phyloP scores from a whole-genome alignment of 1,140 invertebrate genomes.

The Dryas iulia region DNA sequence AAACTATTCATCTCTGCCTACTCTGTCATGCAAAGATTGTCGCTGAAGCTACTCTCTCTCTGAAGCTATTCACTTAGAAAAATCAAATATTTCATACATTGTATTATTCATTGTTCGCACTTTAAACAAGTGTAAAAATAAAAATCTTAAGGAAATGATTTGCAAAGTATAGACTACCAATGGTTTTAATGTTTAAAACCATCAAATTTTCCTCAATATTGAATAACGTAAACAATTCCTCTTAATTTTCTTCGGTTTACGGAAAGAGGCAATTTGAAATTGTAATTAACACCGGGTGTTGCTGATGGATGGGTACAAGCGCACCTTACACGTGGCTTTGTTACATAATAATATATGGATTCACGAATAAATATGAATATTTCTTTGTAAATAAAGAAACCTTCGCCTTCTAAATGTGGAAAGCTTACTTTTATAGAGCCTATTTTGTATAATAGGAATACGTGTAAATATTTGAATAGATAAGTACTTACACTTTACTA shows the following conservation, averaged over 20 bases:
- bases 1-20: too few relatives aligned
- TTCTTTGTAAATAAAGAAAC: not conserved
- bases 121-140: too few relatives aligned
- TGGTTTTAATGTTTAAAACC: not conserved
- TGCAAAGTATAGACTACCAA: not conserved
- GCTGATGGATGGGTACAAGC: slow-evolving; percentile 52
- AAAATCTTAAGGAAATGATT: too few relatives aligned
- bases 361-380: not conserved
- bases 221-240: slow-evolving; percentile 36
- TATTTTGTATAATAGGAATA: not conserved
- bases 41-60: too few relatives aligned
- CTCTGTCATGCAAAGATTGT: too few relatives aligned
- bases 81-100: too few relatives aligned
- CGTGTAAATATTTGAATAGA: not conserved
- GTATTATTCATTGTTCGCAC: too few relatives aligned
- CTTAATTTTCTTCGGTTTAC: slow-evolving; percentile 57
- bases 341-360: not conserved
- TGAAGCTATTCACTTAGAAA: too few relatives aligned
- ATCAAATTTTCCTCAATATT: not conserved
- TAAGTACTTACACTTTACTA: not conserved
- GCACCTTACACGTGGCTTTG: not conserved
- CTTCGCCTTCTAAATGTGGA: not conserved
- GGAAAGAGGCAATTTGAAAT: slow-evolving; percentile 64
- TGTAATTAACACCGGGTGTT: slow-evolving; percentile 59
- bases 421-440: not conserved